These are phyloP conservation scores for Hemibagrus guttatus DNA, from an alignment of 2,797 vertebrate species.

Conservation along the genomic window DNA sequence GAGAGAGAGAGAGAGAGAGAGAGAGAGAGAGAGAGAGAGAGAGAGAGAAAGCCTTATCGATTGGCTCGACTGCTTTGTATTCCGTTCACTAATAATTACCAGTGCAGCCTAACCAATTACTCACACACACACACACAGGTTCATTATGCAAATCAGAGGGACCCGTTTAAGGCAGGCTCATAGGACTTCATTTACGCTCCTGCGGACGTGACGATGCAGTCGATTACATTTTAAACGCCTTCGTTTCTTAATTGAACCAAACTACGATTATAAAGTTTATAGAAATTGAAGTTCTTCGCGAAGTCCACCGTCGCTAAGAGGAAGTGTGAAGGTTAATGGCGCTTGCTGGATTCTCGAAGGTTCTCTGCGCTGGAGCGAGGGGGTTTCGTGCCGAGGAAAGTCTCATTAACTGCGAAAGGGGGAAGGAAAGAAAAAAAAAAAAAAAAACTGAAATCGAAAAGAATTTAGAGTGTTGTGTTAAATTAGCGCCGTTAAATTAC, in stretches of 20 bases:
- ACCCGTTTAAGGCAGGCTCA: constrained; percentile 66
- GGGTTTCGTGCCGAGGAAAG: not conserved
- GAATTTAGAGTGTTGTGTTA: not conserved
- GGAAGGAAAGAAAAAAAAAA: not conserved
- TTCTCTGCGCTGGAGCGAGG: not conserved
- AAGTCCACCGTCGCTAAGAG: not conserved
- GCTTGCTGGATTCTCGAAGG: not conserved
- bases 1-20: constrained; percentile 41
- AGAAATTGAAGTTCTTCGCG: constrained; percentile 7
- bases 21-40: constrained; percentile 54
- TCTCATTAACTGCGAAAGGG: not conserved
- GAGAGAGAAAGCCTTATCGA: constrained; percentile 66
- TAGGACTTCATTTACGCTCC: constrained; percentile 77
- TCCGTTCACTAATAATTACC: constrained; percentile 80
- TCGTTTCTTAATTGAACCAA: constrained; percentile 48
- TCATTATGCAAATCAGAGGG: constrained; percentile 76
- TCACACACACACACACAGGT: constrained; percentile 61
- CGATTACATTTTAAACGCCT: constrained; percentile 69
- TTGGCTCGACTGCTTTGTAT: constrained; percentile 70
- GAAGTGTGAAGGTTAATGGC: constrained; percentile 2
- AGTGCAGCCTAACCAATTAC: constrained; percentile 72
- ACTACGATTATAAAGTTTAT: constrained; percentile 20
- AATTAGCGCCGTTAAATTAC: not conserved
- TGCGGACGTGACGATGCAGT: constrained; percentile 65
- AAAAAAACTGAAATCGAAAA: not conserved